Conservation (phyloP, 2,888 invertebrate genomes). For the Andrena bicolor region DNA sequence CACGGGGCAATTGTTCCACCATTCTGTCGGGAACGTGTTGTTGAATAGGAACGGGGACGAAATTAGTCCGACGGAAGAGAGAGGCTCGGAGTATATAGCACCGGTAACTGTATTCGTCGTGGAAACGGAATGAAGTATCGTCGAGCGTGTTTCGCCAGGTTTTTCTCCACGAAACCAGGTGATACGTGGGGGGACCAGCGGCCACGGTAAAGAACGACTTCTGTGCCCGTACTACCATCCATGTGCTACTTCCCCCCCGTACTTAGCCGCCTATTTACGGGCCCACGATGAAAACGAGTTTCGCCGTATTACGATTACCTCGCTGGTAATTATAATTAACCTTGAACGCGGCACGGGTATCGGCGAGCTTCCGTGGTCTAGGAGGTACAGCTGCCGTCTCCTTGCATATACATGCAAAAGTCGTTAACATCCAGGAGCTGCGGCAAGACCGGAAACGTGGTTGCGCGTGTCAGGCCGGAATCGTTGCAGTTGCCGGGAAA, state of each 20-base stretch:
- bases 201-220: slow-evolving; percentile 35
- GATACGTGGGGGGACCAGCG: slow-evolving; percentile 42
- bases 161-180: slow-evolving; percentile 58
- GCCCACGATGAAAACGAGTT: slow-evolving; percentile 62
- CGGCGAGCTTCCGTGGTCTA: slow-evolving; percentile 64
- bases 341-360: slow-evolving; percentile 65
- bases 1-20: neutral
- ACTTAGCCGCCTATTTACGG: slow-evolving; percentile 59
- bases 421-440: slow-evolving; percentile 54
- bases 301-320: slow-evolving; percentile 69
- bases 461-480: slow-evolving; percentile 38
- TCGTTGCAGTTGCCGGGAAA: slow-evolving; percentile 35
- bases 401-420: slow-evolving; percentile 33
- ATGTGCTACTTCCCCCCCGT: slow-evolving; percentile 36
- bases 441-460: slow-evolving; percentile 49
- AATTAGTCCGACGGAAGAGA: neutral
- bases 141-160: slow-evolving; percentile 11
- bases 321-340: slow-evolving; percentile 73
- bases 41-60: neutral
- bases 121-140: neutral
- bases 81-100: neutral
- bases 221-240: slow-evolving; percentile 45
- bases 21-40: neutral
- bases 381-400: slow-evolving; percentile 60
- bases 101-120: slow-evolving; percentile 19